Evolutionary conservation across 1,140 invertebrate genomes (phyloP), one percentile per base, ranked within the genome.

Genomic region (Drosophila azteca): DNA sequence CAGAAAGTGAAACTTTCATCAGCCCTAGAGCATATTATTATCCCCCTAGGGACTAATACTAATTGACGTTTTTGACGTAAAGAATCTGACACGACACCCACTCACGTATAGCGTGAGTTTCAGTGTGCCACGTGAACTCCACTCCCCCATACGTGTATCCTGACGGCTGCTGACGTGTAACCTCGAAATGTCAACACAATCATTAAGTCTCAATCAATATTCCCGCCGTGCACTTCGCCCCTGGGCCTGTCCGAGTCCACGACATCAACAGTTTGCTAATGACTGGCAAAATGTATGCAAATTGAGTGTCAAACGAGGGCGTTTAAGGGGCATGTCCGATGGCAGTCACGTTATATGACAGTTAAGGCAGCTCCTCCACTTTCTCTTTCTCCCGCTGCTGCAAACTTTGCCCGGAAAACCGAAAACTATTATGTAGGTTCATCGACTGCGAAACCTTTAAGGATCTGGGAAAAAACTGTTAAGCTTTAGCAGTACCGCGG

Each of bases 231-330:
- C 24, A 9, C 31, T 3, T 8, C 41, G 26, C 67, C 59, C 46
- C 46, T 46, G 20, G 13, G 13, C 8, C 13, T 41, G 24, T 49
- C 72, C 57, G 69, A 61, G 57, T 65, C 61, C 26, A 58, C 31
- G 41, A 52, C 51, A 75, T 60, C 51, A 61, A 20, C 50, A 54
- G 41, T 46, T 48, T 59, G 26, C 62, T 62, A 71, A 83, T 83
- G 80, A 83, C 62, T 84, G 79, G 80, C 76, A 67, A 59, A 79
- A 72, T 84, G 65, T 83, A 83, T 83, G 80, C 67, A 83, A 84
- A 84, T 83, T 72, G 68, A 57, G 73, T 82, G 79, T 77, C 71
- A 66, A 61, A 49, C 13, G 45, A 53, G 57, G 79, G 61, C 49
- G 51, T 64, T 24, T 6, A 43, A 46, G 51, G 53, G 45, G 43